Conservation (phyloP, 2,797 vertebrate species). For the Dicrostonyx torquatus region DNA sequence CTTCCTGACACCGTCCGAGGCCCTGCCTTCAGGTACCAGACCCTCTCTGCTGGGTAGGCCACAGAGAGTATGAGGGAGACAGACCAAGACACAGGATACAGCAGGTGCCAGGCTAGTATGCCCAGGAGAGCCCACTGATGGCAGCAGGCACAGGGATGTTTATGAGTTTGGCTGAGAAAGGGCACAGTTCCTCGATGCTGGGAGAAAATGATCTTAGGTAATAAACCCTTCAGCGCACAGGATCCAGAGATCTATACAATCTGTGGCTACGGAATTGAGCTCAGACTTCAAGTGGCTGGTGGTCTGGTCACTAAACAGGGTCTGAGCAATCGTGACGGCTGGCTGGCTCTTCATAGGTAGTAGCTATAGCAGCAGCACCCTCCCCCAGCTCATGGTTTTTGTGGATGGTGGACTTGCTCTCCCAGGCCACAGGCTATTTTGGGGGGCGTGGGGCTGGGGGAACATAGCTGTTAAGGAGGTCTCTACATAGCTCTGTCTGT, state of each 20-base stretch:
- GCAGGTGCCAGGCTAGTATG: background rate
- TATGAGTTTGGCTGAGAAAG: slow-evolving; percentile 5
- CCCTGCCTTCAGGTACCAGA: slow-evolving; percentile 90
- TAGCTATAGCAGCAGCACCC: background rate
- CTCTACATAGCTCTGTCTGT: background rate
- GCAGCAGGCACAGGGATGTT: background rate
- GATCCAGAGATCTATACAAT: background rate
- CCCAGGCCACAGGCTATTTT: background rate
- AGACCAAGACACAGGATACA: background rate
- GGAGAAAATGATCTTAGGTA: background rate
- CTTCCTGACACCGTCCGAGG: slow-evolving; percentile 92
- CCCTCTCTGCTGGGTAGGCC: background rate
- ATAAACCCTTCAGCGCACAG: background rate
- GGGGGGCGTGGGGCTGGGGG: no score
- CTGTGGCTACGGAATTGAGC: background rate
- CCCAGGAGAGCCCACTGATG: background rate
- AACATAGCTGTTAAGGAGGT: background rate
- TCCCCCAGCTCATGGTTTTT: background rate
- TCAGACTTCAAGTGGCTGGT: background rate
- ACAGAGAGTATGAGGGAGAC: background rate
- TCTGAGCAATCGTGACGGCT: background rate
- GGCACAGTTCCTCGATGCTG: background rate
- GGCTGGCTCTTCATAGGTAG: background rate
- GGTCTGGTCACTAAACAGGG: background rate
- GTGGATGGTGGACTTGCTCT: background rate